Evolutionary conservation across 2,888 invertebrate genomes (phyloP), one percentile per base, ranked within the genome.

Genomic region (Caenorhabditis virilis): DNA sequence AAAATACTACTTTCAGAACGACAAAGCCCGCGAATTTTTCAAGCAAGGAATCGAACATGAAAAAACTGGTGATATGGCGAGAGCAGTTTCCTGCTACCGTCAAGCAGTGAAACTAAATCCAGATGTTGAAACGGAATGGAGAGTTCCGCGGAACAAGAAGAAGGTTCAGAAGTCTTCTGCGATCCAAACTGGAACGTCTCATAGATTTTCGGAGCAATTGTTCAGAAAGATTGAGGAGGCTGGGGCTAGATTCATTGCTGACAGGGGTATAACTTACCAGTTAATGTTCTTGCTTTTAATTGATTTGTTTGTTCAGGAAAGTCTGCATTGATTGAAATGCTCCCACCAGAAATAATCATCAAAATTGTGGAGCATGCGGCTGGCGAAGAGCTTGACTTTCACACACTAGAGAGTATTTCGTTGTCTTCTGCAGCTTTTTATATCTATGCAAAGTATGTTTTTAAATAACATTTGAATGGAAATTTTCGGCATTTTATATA

Each of bases 81-180:
- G 9, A 18, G 43, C 43, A 5, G 43, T 45, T 4, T 25, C 13
- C n/a, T 15, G 43, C 16, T 45, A 45, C 18, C 27, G 26, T 2
- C 26, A 45, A 16, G 43, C 43, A 5, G 16, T 45, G 27, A 45
- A 45, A 25, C 2, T 45, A 18, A 11, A 27, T n/a, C 43, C 43
- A 27, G 25, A 45, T 16, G 25, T 45, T n/a, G 43, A 45, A 27
- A 45, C 18, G 7, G 42, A 42, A 42, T 23, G 22, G 42, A 42
- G 13, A 42, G 23, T 4, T 22, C 18, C 23, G 7, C 42, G 9
- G 23, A 23, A 23, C 42, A 6, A 18, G 13, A 23, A 42, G 23
- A 23, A 23, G 9, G 7, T 22, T 23, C 3, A 22, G 2, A 7
- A 23, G 23, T 20, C 3, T 30, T 42, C 23, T 23, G 18, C 5